Evolutionary conservation across 2,797 vertebrate species (phyloP).

Genomic region (Sandelia bainsii): DNA sequence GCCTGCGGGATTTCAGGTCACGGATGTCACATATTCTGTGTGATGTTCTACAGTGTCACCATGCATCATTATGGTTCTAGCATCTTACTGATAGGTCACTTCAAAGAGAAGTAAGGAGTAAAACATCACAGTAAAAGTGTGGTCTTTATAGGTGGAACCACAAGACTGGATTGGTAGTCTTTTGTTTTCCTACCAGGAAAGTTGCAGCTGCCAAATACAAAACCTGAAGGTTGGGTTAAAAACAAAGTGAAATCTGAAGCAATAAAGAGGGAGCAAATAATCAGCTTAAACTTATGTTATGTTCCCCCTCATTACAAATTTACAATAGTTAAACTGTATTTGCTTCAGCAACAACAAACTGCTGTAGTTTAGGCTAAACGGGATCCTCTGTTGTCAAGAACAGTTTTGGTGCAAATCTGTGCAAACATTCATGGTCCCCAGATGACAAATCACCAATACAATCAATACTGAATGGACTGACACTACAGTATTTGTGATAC

Average conservation of each 20-base stretch:
- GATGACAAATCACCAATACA: no score
- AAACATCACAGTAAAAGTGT: background rate
- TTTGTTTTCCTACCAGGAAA: conserved; percentile 5
- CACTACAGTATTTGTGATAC: no score
- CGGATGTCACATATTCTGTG: background rate
- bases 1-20: conserved; percentile 78
- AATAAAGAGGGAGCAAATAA: no score
- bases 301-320: no score
- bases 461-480: no score
- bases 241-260: background rate
- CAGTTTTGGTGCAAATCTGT: no score
- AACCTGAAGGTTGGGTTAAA: background rate
- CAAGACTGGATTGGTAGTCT: background rate
- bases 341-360: no score
- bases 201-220: background rate
- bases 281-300: no score
- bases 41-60: background rate
- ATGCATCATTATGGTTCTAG: background rate
- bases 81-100: background rate
- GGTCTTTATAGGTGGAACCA: background rate
- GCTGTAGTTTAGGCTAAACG: no score
- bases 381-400: no score
- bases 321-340: no score
- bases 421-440: no score
- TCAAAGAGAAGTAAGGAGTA: background rate